These are phyloP conservation scores for Chloroclysta siterata DNA, from an alignment of 2,888 invertebrate species.

Conservation along the genomic window DNA sequence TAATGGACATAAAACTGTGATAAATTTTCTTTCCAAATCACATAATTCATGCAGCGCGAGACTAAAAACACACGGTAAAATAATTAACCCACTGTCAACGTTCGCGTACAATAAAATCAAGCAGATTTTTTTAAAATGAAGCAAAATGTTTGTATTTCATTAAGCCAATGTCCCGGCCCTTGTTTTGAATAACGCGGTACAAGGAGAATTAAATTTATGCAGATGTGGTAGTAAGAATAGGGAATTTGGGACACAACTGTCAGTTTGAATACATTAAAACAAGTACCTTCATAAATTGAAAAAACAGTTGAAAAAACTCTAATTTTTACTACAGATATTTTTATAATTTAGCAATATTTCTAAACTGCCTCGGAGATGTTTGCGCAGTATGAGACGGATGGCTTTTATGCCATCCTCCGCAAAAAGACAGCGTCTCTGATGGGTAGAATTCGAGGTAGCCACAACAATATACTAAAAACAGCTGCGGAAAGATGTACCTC, in stretches of 20 bases:
- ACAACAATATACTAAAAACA: too few species aligned
- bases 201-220: slow-evolving; percentile 42
- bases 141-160: slow-evolving; percentile 56
- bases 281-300: slow-evolving; percentile 2
- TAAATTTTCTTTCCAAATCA: background rate
- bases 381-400: too few species aligned
- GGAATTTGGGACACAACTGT: background rate
- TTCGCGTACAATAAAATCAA: slow-evolving; percentile 39
- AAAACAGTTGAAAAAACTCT: too few species aligned
- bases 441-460: too few species aligned
- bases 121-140: slow-evolving; percentile 37
- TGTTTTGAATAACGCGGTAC: slow-evolving; percentile 42
- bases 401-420: too few species aligned
- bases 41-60: background rate
- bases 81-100: slow-evolving; percentile 40
- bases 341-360: too few species aligned
- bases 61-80: slow-evolving; percentile 22
- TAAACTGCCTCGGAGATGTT: too few species aligned
- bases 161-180: slow-evolving; percentile 41
- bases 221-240: slow-evolving; percentile 33
- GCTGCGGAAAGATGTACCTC: too few species aligned
- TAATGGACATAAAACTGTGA: too few species aligned
- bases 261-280: slow-evolving; percentile 3
- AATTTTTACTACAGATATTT: too few species aligned
- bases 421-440: too few species aligned